Percentiles rank a stretch among this genome's conserved stretches.
phyloP scores from a whole-genome alignment of 2,113 vertebrate species.

The Proteles cristata region DNA sequence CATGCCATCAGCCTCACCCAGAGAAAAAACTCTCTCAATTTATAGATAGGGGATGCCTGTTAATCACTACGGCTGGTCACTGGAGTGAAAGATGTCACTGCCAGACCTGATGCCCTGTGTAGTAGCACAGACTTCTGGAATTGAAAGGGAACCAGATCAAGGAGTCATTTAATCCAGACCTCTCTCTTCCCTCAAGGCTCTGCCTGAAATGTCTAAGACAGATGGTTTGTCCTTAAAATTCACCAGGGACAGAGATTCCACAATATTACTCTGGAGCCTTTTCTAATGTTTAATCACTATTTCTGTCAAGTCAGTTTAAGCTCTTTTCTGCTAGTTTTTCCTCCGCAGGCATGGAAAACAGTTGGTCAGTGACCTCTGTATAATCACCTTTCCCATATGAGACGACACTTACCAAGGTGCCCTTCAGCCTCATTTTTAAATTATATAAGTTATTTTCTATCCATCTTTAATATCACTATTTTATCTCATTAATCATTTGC shows the following conservation, averaged over 20 bases:
- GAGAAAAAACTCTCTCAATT: conserved; percentile 46
- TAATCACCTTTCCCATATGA: conserved; percentile 40
- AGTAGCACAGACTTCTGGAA: conserved; percentile 37
- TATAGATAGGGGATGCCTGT: conserved; percentile 17
- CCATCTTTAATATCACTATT: conserved; percentile 45
- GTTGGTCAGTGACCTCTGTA: conserved; percentile 44
- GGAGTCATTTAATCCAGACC: conserved; percentile 65
- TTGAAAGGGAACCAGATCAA: conserved; percentile 62
- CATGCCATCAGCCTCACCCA: neutral
- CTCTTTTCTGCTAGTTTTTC: conserved; percentile 69
- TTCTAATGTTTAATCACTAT: conserved; percentile 81
- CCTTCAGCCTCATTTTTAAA: conserved; percentile 10
- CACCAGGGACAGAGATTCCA: conserved; percentile 70
- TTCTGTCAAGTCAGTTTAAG: conserved; percentile 76
- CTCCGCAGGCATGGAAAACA: conserved; percentile 53
- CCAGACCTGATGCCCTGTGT: neutral
- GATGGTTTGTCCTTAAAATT: conserved; percentile 78
- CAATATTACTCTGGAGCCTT: conserved; percentile 66
- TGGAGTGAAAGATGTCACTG: conserved; percentile 27
- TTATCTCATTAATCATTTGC: conserved; percentile 31
- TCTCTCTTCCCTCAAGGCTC: conserved; percentile 47
- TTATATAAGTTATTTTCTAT: conserved; percentile 48
- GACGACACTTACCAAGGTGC: conserved; percentile 32
- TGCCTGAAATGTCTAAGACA: conserved; percentile 70
- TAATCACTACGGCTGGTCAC: neutral